Base-by-base conservation (phyloP, 2,797 vertebrate genomes). In the Girardinus metallicus region DNA sequence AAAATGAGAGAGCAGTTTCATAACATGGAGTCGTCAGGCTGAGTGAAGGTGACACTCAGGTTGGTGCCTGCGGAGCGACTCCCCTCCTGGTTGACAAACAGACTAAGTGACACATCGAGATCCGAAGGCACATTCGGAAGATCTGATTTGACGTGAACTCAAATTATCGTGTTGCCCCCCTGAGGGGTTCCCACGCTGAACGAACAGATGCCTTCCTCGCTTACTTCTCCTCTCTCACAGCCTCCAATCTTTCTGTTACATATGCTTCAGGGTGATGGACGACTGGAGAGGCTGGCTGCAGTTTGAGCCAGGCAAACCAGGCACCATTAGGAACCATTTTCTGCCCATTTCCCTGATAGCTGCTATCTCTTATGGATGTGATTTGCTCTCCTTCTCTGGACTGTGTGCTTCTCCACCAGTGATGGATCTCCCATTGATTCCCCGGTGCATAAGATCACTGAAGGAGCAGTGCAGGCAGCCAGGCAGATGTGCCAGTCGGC, bases 331-430 rank as follows among this genome's bases (percentile, higher is more conserved):
- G 84, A 91, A 86, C 87, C 90, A 92, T 94, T 93, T 92, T 93
- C 87, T 93, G 87, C 88, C 90, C 90, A 93, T 94, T 94, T 93
- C 88, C 87, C 91, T 93, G 92, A 94, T 94, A 84, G 93, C 89
- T 77, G 87, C 92, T 86, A 92, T 93, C 90, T 73, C 89, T 91
- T 90, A 88, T 88, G 79, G 84, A 82, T 85, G 91, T 84, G 86
- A 93, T 93, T 93, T 86, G 85, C 91, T 90, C 85, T 85, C 77
- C 70, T 78, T 89, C 81, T 84, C 78, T 75, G 64, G 70, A 9
- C 82, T 44, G 47, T 80, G 84, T 55, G 5, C 81, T 84, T 79
- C 86, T 73, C 60, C 10, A 29, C 41, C 75, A 55, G 57, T 92
- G 93, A 94, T 89, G 88, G 87, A 94, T 92, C 89, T 81, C 57